phyloP scores from a whole-genome alignment of 1,140 invertebrate species.

The Pseudoatta argentina region DNA sequence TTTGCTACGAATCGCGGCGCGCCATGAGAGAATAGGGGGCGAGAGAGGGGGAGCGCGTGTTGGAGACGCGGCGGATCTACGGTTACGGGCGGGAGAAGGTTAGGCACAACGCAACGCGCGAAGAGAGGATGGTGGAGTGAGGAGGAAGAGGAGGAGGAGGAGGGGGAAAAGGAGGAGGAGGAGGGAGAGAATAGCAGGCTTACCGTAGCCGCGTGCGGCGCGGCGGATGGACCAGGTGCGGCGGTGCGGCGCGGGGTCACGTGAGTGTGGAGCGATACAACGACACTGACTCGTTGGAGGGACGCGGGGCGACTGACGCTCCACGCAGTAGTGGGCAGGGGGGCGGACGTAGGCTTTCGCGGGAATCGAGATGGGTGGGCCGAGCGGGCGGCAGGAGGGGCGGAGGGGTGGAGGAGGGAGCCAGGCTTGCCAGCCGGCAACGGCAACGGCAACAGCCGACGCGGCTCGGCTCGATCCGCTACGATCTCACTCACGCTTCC shows the following conservation, averaged over 20 bases:
- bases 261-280: slow-evolving; percentile 59
- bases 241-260: slow-evolving; percentile 34
- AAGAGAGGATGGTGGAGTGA: no score
- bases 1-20: slow-evolving; percentile 82
- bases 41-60: slow-evolving; percentile 41
- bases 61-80: slow-evolving; percentile 25
- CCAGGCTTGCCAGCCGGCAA: slow-evolving; percentile 67
- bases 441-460: slow-evolving; percentile 75
- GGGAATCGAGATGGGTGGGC: neutral
- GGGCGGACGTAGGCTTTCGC: slow-evolving; percentile 39
- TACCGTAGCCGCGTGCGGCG: slow-evolving; percentile 35
- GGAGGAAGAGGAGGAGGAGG: neutral
- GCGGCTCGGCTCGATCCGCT: slow-evolving; percentile 44
- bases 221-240: slow-evolving; percentile 9
- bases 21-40: slow-evolving; percentile 54
- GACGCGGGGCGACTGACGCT: slow-evolving; percentile 69
- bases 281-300: slow-evolving; percentile 54
- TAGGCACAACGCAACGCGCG: slow-evolving; percentile 14
- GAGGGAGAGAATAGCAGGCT: neutral
- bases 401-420: slow-evolving; percentile 17
- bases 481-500: slow-evolving; percentile 63
- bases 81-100: slow-evolving; percentile 49
- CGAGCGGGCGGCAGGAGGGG: neutral
- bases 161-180: neutral
- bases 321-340: slow-evolving; percentile 40